These are phyloP conservation scores for Parotia lawesii DNA, from an alignment of 2,113 vertebrate genomes.

Conservation along the genomic window DNA sequence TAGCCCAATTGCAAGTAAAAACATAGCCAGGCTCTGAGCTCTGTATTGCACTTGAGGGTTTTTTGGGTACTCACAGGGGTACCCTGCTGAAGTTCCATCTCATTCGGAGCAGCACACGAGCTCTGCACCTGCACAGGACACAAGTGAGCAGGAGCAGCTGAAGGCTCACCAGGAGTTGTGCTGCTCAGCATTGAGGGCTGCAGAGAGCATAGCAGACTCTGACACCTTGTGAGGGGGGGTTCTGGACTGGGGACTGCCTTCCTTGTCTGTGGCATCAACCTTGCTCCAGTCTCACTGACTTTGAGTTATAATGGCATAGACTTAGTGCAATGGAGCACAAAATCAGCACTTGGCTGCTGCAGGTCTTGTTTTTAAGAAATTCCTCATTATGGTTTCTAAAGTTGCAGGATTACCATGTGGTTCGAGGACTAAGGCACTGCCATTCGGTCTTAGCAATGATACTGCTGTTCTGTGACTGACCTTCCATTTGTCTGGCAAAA, in stretches of 20 bases:
- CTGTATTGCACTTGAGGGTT: neutral
- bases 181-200: neutral
- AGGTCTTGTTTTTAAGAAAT: neutral
- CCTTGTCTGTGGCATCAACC: neutral
- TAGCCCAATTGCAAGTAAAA: neutral
- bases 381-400: neutral
- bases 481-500: neutral
- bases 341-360: neutral
- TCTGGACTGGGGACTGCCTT: neutral
- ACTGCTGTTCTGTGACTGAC: neutral
- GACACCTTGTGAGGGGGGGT: rapidly evolving
- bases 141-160: neutral
- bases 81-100: neutral
- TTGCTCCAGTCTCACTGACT: neutral
- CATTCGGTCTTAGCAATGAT: neutral
- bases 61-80: neutral
- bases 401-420: neutral
- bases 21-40: neutral
- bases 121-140: neutral
- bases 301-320: rapidly evolving
- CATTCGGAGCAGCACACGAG: neutral
- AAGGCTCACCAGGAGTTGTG: neutral
- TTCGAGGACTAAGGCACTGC: neutral
- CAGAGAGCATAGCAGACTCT: neutral
- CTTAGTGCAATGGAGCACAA: neutral